A percentile compares a stretch with the other conserved stretches of the same genome.
Conservation (phyloP, 92 coral and sea anemone species). For the Epizoanthus illoricatus region DNA sequence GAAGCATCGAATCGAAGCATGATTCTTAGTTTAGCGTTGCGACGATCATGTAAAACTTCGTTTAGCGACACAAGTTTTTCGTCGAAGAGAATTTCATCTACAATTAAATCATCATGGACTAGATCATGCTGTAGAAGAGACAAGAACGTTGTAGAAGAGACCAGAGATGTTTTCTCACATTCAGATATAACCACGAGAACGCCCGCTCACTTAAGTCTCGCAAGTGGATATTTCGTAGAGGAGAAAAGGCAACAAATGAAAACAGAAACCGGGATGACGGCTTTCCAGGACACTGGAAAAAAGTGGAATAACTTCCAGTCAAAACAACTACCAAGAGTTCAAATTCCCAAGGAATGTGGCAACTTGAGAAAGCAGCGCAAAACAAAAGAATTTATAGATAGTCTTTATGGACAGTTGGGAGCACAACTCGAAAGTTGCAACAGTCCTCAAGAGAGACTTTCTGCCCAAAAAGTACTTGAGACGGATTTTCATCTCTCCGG, state of each 20-base stretch:
- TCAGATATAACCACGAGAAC: neutral
- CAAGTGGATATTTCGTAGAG: neutral
- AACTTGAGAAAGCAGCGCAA: neutral
- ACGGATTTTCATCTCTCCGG: conserved; percentile 4
- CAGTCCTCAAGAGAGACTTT: neutral
- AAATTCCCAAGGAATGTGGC: neutral
- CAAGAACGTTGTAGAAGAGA: neutral
- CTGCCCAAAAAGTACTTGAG: neutral
- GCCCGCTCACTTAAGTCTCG: conserved; percentile 3
- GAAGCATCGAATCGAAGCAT: neutral
- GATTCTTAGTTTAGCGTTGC: conserved; percentile 2
- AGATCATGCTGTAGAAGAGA: neutral
- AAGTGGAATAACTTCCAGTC: conserved; percentile 2
- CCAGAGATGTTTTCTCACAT: neutral
- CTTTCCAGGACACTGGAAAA: neutral
- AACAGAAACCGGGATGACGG: neutral
- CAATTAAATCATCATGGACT: conserved; percentile 15
- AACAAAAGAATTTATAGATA: conserved; percentile 7
- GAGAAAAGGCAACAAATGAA: neutral
- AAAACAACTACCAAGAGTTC: neutral
- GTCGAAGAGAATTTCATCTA: conserved; percentile 10
- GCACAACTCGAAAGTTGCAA: neutral
- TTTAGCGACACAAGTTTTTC: neutral
- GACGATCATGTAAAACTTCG: conserved; percentile 3
- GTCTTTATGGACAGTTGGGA: conserved; percentile 18